Evolutionary conservation across 2,888 invertebrate genomes (phyloP), one percentile per base, ranked within the genome.

Genomic region (Aradus depressus): DNA sequence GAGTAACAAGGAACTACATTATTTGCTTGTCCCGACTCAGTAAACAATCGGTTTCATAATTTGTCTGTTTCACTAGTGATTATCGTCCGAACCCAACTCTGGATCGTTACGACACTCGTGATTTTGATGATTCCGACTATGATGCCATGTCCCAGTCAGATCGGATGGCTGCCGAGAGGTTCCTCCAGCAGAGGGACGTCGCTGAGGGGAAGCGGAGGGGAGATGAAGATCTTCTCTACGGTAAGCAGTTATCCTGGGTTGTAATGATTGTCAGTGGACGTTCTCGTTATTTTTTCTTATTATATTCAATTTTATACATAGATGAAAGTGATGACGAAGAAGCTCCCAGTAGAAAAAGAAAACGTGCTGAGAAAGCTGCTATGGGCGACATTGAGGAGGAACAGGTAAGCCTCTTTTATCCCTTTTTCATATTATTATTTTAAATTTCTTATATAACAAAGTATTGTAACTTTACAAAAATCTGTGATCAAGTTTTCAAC

Each of bases 11-110:
- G 10, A 4, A 3, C 3, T 44, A n/a, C 8, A 21, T 19, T 16
- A 6, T 10, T 18, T 8, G 22, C 42, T 41, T 21, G 6, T 8
- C 8, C 6, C 8, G 8, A 16, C 14, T 18, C 14, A 14, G 14
- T 37, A 8, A 47, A 22, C 14, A 37, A 14, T 25, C 26, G 6
- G 14, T 32, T 34, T 43, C 4, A 38, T 42, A 10, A 18, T 8
- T 3, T 8, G 10, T 43, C 28, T 32, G 34, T 55, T 55, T 48
- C 23, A 59, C 48, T 65, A 92, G 91, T 58, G 98, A 98, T 71
- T 99, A 98, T 69, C 92, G 92, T 3, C 81, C 89, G 2, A 92
- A 96, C 80, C 91, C 97, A 31, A 92, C 83, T 28, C 70, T 99
- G 64, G 98, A 99, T 71, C 79, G 80, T 22, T 98, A 96, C 65